Evolutionary conservation across 2,888 invertebrate genomes (phyloP).

Genomic region (Drosophila tripunctata): DNA sequence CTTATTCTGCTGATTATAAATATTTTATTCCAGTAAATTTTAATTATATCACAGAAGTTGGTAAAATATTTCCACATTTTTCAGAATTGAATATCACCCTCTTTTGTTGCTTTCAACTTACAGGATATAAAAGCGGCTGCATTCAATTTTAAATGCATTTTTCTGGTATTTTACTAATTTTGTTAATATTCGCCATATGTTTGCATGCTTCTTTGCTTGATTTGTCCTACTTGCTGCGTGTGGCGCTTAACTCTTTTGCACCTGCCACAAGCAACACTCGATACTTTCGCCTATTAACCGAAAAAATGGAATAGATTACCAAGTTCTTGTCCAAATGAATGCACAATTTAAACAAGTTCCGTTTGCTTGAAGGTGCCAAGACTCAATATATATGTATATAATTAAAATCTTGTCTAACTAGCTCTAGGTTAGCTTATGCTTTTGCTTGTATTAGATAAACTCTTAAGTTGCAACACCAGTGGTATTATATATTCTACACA

Average conservation of each 20-base stretch:
- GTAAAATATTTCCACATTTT: no score
- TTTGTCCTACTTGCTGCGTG: constrained; percentile 37
- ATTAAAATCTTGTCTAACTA: no score
- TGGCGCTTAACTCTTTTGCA: background rate
- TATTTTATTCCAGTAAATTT: no score
- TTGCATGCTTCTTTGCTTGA: constrained; percentile 24
- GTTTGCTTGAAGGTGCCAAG: background rate
- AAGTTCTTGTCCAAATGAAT: background rate
- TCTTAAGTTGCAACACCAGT: no score
- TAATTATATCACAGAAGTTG: no score
- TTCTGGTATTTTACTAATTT: constrained; percentile 66
- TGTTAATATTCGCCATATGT: constrained; percentile 65
- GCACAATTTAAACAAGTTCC: background rate
- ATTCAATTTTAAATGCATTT: constrained; percentile 66
- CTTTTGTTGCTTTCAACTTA: background rate
- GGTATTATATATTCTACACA: no score
- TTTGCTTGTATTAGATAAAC: no score
- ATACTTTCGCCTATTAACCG: background rate
- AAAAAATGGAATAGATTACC: background rate
- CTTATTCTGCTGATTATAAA: no score
- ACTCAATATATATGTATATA: no score
- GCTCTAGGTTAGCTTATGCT: no score
- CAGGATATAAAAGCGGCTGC: constrained; percentile 19
- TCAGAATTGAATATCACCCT: no score
- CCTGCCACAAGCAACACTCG: background rate